A percentile compares a stretch with the other conserved stretches of the same genome.
These are phyloP conservation scores for Spilogale gracilis DNA, from an alignment of 2,113 vertebrate genomes.

Conservation along the genomic window DNA sequence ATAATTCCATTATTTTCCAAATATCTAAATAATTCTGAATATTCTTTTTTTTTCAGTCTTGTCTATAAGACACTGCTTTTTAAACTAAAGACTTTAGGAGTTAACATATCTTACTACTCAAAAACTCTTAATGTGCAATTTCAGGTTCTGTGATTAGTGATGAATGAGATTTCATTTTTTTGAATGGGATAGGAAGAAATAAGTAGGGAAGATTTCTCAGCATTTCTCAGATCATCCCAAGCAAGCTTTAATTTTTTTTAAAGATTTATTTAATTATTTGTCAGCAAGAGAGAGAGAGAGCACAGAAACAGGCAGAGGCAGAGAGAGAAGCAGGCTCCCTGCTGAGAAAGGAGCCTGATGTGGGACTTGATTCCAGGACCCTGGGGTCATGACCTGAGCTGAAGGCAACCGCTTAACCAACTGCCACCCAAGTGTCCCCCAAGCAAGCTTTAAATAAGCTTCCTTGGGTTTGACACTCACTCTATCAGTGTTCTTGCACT, in stretches of 20 bases:
- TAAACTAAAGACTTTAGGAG: neutral
- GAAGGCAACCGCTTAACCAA: too few species aligned
- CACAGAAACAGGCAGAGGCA: too few species aligned
- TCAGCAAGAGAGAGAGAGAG: too few species aligned
- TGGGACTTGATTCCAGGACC: too few species aligned
- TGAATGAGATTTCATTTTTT: neutral
- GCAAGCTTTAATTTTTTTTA: neutral
- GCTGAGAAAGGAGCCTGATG: too few species aligned
- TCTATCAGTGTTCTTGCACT: neutral
- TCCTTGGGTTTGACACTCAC: neutral
- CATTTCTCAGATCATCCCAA: neutral
- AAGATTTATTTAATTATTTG: too few species aligned
- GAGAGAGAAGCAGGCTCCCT: too few species aligned
- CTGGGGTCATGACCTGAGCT: too few species aligned
- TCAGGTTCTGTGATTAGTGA: neutral
- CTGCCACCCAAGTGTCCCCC: neutral
- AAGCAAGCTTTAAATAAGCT: neutral
- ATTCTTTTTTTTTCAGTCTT: neutral
- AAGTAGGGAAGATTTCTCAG: neutral
- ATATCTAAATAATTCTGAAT: neutral
- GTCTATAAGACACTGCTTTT: neutral
- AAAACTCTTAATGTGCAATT: neutral
- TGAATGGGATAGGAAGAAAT: neutral
- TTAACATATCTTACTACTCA: neutral
- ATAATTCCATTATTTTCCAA: conserved; percentile 12